These are phyloP conservation scores for Pogonocichla stellata DNA, from an alignment of 2,113 vertebrate species.

Conservation along the genomic window DNA sequence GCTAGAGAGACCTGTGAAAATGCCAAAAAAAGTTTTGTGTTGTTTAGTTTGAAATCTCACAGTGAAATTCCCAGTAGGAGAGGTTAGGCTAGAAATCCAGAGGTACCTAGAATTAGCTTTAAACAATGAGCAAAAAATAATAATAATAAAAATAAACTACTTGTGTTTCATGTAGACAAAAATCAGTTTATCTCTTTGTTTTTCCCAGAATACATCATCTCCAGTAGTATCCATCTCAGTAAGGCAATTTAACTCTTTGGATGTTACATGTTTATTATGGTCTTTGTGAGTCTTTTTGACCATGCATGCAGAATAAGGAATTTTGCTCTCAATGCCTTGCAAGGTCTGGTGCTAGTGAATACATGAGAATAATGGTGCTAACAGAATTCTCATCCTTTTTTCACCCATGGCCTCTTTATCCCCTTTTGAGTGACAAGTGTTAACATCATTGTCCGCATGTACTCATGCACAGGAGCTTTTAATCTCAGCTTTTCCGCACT, in stretches of 20 bases:
- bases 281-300: neutral
- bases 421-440: neutral
- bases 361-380: neutral
- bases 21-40: neutral
- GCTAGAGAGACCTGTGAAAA: neutral
- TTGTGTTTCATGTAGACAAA: neutral
- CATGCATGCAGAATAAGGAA: neutral
- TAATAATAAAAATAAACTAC: too few species aligned
- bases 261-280: neutral
- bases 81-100: neutral
- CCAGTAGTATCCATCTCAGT: neutral
- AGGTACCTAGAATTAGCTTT: neutral
- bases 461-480: neutral
- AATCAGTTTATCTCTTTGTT: neutral
- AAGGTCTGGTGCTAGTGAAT: neutral
- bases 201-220: neutral
- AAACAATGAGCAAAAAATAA: neutral
- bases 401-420: neutral
- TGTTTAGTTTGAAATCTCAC: neutral
- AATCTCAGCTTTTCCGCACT: neutral
- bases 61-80: neutral
- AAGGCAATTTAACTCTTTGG: neutral
- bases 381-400: slow-evolving; percentile 3
- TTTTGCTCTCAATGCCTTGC: neutral
- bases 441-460: neutral